Percentiles rank a stretch among this genome's conserved stretches.
These are phyloP conservation scores for rat (Rattus norvegicus) DNA, from an alignment of 2,113 vertebrate genomes.

Conservation along the genomic window DNA sequence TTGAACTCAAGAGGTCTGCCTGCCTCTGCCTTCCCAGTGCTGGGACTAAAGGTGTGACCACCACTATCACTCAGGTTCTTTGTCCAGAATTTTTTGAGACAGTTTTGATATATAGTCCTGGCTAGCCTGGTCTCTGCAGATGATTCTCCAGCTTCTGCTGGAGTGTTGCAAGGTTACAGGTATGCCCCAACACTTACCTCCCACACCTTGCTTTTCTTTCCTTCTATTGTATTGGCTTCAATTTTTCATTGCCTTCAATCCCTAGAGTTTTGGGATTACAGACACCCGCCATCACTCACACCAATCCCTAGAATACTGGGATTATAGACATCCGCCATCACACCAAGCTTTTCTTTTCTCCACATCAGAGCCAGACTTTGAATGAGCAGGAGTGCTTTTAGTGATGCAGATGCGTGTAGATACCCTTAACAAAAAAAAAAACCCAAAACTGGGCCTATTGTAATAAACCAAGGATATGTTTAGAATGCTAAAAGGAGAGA, in stretches of 20 bases:
- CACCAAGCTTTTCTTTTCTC: background rate
- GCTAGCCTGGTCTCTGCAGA: background rate
- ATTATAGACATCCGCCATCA: background rate
- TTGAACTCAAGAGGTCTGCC: background rate
- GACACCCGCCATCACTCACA: background rate
- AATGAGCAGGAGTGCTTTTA: background rate
- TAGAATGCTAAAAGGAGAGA: background rate
- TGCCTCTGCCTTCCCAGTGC: background rate
- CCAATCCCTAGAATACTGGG: background rate
- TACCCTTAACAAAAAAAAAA: background rate
- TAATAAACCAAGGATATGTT: background rate
- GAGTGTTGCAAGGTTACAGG: background rate
- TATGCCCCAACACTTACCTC: background rate
- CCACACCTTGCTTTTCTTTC: background rate
- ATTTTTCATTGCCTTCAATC: background rate
- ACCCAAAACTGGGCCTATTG: background rate
- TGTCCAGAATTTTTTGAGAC: background rate
- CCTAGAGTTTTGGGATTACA: background rate
- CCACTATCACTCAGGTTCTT: background rate
- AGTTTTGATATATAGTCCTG: background rate
- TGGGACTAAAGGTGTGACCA: background rate
- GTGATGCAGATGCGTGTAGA: background rate
- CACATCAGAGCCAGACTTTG: background rate
- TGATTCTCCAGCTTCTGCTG: background rate
- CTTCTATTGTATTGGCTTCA: background rate